These are phyloP conservation scores for Pterostichus madidus DNA, from an alignment of 2,888 invertebrate genomes.

Conservation along the genomic window DNA sequence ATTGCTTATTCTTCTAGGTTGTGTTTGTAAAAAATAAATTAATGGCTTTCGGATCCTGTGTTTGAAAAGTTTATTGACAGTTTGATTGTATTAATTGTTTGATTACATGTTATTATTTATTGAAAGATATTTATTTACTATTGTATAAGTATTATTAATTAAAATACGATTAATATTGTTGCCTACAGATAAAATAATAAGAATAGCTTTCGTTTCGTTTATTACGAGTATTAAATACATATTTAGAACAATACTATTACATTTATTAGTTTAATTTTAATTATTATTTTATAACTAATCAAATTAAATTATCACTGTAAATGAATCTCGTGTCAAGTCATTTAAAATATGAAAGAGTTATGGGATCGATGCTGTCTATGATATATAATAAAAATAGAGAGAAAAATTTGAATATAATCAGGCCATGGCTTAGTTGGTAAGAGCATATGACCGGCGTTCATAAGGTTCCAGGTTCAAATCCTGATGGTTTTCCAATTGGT, in stretches of 20 bases:
- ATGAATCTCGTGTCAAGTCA: too few relatives aligned
- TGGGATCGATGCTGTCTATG: too few relatives aligned
- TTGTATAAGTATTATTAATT: slow-evolving; percentile 1
- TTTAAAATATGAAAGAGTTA: too few relatives aligned
- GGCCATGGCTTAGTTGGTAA: too few relatives aligned
- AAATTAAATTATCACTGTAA: too few relatives aligned
- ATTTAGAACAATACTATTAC: neutral
- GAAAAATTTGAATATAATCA: too few relatives aligned
- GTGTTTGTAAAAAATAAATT: slow-evolving; percentile 39
- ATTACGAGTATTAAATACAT: neutral
- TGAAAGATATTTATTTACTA: neutral
- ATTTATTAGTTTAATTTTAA: neutral
- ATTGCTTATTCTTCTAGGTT: slow-evolving; percentile 15
- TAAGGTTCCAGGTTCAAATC: too few relatives aligned
- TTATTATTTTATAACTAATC: too few relatives aligned
- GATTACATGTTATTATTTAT: slow-evolving; percentile 21
- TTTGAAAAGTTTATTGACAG: slow-evolving; percentile 8
- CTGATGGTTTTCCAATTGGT: too few relatives aligned
- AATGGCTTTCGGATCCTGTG: neutral
- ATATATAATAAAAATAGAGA: too few relatives aligned
- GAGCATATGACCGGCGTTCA: too few relatives aligned
- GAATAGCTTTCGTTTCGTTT: neutral
- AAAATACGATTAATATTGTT: neutral
- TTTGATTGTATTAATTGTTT: slow-evolving; percentile 7
- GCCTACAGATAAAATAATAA: neutral